Percentiles rank a stretch among this genome's conserved stretches.
phyloP scores from a whole-genome alignment of 2,113 vertebrate genomes.

The Sclerurus mexicanus region DNA sequence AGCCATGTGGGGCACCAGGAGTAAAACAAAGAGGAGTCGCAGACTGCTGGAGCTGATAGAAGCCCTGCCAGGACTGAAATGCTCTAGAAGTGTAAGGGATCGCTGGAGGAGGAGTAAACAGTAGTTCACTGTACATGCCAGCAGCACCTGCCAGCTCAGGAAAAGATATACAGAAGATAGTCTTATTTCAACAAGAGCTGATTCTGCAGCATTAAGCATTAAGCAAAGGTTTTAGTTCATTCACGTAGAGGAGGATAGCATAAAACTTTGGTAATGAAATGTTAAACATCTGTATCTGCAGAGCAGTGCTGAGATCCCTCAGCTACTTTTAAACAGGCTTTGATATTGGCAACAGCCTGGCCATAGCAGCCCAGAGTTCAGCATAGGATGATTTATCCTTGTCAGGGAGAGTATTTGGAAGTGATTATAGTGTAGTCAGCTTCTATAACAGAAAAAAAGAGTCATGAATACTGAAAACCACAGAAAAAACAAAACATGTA shows the following conservation, averaged over 20 bases:
- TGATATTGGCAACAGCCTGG: not conserved
- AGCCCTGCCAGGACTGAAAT: not conserved
- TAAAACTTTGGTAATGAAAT: not conserved
- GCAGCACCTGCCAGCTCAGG: not conserved
- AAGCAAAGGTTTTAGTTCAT: not conserved
- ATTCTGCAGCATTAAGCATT: not conserved
- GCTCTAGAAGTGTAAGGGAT: not conserved
- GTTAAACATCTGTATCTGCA: constrained; percentile 13
- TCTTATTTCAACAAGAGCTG: not conserved
- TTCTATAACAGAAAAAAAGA: not conserved
- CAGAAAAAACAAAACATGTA: not conserved
- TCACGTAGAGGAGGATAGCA: not conserved
- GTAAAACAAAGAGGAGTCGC: not conserved
- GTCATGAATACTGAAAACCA: not conserved
- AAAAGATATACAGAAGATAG: not conserved
- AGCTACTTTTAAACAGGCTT: constrained; percentile 30
- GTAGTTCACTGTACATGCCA: not conserved
- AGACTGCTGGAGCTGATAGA: not conserved
- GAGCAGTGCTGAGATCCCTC: not conserved
- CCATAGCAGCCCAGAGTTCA: not conserved
- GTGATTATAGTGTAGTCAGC: constrained; percentile 23
- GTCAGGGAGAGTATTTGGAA: constrained; percentile 45
- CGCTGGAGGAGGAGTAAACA: not conserved
- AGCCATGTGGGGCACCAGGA: not conserved
- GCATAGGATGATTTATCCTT: constrained; percentile 37